Conservation (phyloP, 2,888 invertebrate genomes). For the Ophioninae sp. region DNA sequence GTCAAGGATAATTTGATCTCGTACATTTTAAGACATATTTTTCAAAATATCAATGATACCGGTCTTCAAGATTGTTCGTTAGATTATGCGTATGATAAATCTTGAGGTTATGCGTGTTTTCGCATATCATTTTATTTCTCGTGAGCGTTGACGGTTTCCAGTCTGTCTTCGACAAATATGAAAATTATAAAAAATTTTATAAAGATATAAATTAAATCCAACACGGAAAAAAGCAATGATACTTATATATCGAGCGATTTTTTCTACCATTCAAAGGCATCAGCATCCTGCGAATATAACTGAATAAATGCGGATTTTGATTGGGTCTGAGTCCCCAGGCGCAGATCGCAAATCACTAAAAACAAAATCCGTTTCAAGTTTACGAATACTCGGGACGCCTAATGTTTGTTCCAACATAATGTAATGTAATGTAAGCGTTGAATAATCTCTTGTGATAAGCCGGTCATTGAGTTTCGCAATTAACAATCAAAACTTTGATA, state of each 20-base stretch:
- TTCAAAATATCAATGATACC: neutral
- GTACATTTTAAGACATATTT: neutral
- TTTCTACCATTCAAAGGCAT: neutral
- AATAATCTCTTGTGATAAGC: conserved; percentile 42
- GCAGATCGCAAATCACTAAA: neutral
- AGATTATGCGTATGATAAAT: too few species aligned
- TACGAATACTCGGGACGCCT: neutral
- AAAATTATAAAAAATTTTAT: neutral
- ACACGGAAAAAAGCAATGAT: neutral
- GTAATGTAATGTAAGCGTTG: too few species aligned
- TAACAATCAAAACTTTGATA: conserved; percentile 17
- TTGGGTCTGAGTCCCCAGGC: neutral
- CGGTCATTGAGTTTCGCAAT: conserved; percentile 20
- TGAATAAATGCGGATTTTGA: neutral
- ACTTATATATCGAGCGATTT: neutral
- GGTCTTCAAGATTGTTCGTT: neutral
- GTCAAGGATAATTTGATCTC: neutral
- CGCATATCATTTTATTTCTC: neutral
- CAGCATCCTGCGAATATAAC: neutral
- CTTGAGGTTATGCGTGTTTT: neutral
- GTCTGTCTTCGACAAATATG: neutral
- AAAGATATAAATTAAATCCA: neutral
- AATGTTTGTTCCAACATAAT: neutral
- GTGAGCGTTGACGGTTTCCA: neutral
- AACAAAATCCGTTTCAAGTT: neutral